Evolutionary conservation across 2,797 vertebrate genomes (phyloP).

Genomic region (Setipinna tenuifilis): DNA sequence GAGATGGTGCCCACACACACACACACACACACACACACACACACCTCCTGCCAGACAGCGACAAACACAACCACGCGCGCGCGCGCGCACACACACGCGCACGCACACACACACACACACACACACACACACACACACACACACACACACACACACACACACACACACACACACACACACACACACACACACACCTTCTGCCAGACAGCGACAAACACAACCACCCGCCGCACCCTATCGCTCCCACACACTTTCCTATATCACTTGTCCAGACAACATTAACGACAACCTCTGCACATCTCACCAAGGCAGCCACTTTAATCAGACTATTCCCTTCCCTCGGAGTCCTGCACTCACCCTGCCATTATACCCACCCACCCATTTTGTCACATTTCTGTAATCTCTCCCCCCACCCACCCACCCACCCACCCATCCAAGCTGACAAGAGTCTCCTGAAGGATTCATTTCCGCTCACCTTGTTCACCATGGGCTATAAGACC

Average conservation of each 20-base stretch:
- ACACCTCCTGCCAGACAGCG: neutral
- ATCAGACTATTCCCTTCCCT: neutral
- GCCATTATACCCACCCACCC: neutral
- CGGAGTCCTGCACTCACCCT: neutral
- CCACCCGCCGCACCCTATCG: neutral
- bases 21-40: neutral
- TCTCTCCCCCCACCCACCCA: too few species aligned
- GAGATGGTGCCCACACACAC: neutral
- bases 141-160: neutral
- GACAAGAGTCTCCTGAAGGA: neutral
- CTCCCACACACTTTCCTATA: neutral
- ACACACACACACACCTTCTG: neutral
- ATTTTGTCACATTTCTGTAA: neutral
- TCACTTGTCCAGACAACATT: neutral
- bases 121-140: neutral
- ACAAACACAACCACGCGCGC: neutral
- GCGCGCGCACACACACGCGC: too few species aligned
- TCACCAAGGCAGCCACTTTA: neutral
- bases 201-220: neutral
- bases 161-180: too few species aligned
- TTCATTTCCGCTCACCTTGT: neutral
- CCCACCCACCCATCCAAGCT: neutral
- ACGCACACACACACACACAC: too few species aligned
- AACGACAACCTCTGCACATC: neutral
- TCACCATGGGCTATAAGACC: neutral